These are phyloP conservation scores for Gobiocypris rarus DNA, from an alignment of 2,113 vertebrate genomes.

Conservation along the genomic window DNA sequence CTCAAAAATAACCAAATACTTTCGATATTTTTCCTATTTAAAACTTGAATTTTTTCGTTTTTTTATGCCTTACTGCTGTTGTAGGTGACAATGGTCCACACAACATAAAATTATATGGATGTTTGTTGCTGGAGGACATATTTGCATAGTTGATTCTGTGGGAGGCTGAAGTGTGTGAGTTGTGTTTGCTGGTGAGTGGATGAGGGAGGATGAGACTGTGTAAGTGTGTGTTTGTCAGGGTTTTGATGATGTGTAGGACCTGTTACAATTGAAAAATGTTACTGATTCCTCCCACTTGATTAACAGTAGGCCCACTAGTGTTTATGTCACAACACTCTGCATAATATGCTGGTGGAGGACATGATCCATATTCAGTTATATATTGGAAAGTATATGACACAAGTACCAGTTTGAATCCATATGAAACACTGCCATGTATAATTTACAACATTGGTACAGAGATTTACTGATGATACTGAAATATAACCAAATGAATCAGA, in stretches of 20 bases:
- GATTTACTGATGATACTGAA: no score
- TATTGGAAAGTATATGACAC: slow-evolving; percentile 7
- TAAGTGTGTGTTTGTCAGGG: slow-evolving; percentile 46
- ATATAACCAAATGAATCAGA: no score
- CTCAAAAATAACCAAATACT: no score
- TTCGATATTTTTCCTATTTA: no score
- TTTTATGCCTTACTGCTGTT: neutral
- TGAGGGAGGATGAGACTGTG: slow-evolving; percentile 55
- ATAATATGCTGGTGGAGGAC: slow-evolving; percentile 56
- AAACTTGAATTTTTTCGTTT: no score
- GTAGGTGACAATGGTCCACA: neutral
- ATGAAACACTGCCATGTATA: no score
- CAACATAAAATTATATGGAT: slow-evolving; percentile 28
- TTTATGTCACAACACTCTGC: slow-evolving; percentile 69
- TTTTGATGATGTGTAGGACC: slow-evolving; percentile 58
- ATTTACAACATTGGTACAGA: no score
- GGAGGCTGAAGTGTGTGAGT: slow-evolving; percentile 60
- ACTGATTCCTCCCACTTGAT: slow-evolving; percentile 75
- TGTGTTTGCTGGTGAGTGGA: slow-evolving; percentile 34
- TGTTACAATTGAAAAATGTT: slow-evolving; percentile 67
- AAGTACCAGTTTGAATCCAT: neutral
- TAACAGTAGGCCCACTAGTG: slow-evolving; percentile 65
- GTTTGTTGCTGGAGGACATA: slow-evolving; percentile 62
- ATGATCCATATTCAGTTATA: slow-evolving; percentile 11
- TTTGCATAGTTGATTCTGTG: slow-evolving; percentile 63